Evolutionary conservation across 2,888 invertebrate species (phyloP).

Genomic region (Eilema griseolum): DNA sequence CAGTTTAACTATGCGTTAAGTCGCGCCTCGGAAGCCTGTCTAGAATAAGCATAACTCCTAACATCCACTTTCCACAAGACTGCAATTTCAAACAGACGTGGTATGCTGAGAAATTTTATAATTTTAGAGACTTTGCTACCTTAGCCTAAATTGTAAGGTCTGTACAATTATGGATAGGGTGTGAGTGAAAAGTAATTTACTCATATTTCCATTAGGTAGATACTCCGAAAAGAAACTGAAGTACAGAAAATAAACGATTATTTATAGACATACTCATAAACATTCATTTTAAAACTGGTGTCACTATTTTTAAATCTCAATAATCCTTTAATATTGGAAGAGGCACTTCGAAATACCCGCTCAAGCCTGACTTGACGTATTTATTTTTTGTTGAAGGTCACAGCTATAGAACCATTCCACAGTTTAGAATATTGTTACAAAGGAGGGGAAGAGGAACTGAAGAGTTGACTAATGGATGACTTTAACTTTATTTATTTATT

Average conservation of each 20-base stretch:
- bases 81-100: constrained; percentile 30
- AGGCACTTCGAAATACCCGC: background rate
- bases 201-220: background rate
- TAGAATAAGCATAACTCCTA: constrained; percentile 45
- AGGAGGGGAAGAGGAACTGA: background rate
- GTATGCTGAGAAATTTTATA: constrained; percentile 17
- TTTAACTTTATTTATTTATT: no score
- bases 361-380: background rate
- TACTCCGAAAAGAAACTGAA: no score
- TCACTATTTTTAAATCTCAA: background rate
- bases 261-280: background rate
- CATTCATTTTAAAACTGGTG: background rate
- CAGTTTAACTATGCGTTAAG: constrained; percentile 58
- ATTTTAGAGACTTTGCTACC: background rate
- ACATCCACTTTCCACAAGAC: constrained; percentile 60
- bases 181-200: background rate
- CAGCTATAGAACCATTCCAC: background rate
- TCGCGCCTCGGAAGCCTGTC: constrained; percentile 42
- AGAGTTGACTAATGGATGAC: background rate
- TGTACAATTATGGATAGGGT: background rate
- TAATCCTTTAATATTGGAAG: background rate
- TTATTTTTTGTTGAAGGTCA: background rate
- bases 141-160: background rate
- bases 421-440: background rate
- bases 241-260: background rate